Base-by-base conservation (phyloP, 2,113 vertebrate species). In the Spizaetus ornatus region DNA sequence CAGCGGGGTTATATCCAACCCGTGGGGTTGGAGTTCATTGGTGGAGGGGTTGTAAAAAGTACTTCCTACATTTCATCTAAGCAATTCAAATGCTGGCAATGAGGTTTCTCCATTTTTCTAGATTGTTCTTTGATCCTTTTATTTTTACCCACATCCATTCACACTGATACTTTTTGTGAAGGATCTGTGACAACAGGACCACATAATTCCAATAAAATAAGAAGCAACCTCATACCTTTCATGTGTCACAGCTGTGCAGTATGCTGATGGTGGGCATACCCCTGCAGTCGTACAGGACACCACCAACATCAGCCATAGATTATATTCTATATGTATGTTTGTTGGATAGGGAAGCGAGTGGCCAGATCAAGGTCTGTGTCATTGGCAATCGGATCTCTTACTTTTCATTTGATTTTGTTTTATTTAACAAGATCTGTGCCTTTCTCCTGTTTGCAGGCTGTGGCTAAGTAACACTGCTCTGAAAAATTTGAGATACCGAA, bases 381-480 rank as follows among this genome's bases (percentile, higher is more conserved):
- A 7, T 66, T 48, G 47, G 56, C 23, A 66, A 9, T 20, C 4
- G 1, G 5, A 29, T 55, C 13, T 84, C 42, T 59, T 71, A 55
- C 34, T 90, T 90, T 45, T 81, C 4, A 9, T 74, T 91, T 78
- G 27, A 7, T 78, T 93, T 73, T 73, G 26, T 95, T 34, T 79
- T 16, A 7, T 70, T 61, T 76, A 63, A 82, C 52, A 53, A 70
- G 65, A 38, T 47, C 29, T 34, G 14, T 85, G 45, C 16, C 78
- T 89, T 65, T 90, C 42, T 97, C 12, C 89, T 85, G 15, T 76
- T 82, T 86, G 65, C 98, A 99, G 99, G 85, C 89, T 94, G 23
- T 99, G 99, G 99, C 97, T 99, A 31, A 98, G 97, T 92, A 97
- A 97, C 82, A 97, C 97, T 55, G 96, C 93, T 86, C 95, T 99